Base-by-base conservation (phyloP, 2,797 vertebrate genomes). In the Nasua narica region DNA sequence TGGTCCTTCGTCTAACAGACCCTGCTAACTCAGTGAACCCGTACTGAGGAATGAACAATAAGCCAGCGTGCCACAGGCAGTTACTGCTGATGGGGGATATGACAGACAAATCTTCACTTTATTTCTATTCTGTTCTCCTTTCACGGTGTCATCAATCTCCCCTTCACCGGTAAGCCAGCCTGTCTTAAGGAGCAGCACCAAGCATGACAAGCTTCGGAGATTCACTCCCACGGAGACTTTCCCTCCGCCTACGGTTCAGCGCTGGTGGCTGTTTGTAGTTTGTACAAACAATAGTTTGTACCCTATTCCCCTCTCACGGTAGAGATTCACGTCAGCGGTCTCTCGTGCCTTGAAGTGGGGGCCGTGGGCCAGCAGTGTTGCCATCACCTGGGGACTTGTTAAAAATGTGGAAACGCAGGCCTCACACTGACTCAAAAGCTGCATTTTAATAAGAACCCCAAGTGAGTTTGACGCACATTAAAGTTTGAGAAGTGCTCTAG, bases 11-110 rank as follows among this genome's bases (percentile, higher is more conserved):
- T 79, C 50, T 32, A 72, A 54, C 14, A 60, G 40, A 67, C 76
- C 37, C 19, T 84, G 76, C 50, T 37, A 87, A 83, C 67, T 86
- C 83, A 43, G 83, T 87, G 43, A 93, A 72, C 3, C 72, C 84
- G 23, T 90, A 40, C 3, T 87, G 78, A 97, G n/a, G 95, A 87
- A 94, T 76, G 69, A 97, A 94, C 65, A 89, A 74, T 83, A 96
- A 65, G 65, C 60, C 48, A 88, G 77, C 37, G 29, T 37, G 81
- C 67, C 88, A 70, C 83, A 65, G 72, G 86, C 95, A 87, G 62
- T 93, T 48, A 79, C 48, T 58, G 58, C 56, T 43, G 76, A 92
- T 52, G 52, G 56, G 88, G 27, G 29, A 43, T 84, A 46, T 19
- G 90, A 72, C 84, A 94, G 82, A 88, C n/a, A 91, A 84, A 93